These are phyloP conservation scores for Dichetophora obliterata DNA, from an alignment of 2,888 invertebrate genomes.

Conservation along the genomic window DNA sequence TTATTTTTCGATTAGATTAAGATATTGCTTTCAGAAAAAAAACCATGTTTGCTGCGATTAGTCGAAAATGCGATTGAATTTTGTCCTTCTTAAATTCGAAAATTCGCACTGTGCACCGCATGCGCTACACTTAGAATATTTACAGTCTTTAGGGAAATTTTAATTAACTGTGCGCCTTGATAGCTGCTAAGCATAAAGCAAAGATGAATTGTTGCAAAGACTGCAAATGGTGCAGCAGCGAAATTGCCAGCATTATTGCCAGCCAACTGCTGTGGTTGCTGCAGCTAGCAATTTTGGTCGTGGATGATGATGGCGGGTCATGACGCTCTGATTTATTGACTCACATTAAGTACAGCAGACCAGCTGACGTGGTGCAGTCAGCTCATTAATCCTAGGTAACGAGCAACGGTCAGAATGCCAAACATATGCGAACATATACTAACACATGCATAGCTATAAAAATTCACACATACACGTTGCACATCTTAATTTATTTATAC, in stretches of 20 bases:
- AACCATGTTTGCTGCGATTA: too few species aligned
- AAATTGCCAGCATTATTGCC: neutral
- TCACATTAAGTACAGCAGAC: neutral
- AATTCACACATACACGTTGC: neutral
- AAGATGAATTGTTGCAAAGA: neutral
- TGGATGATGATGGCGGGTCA: neutral
- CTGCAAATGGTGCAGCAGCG: constrained; percentile 18
- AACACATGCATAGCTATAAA: neutral
- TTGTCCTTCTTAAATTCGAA: too few species aligned
- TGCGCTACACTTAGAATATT: constrained; percentile 3
- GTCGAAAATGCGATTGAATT: too few species aligned
- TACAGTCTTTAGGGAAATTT: constrained; percentile 30
- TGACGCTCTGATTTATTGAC: constrained; percentile 28
- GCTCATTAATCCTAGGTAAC: neutral
- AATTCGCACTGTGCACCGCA: too few species aligned
- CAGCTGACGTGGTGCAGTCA: neutral
- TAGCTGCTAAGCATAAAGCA: constrained; percentile 13
- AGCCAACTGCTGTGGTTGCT: constrained; percentile 8
- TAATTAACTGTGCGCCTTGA: constrained; percentile 36
- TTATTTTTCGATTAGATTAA: too few species aligned
- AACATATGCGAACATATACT: neutral
- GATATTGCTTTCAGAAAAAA: too few species aligned
- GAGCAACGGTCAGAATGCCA: neutral
- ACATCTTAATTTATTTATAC: constrained; percentile 28
- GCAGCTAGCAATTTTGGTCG: neutral